Percentiles rank a stretch among this genome's conserved stretches.
These are phyloP conservation scores for Heliocidaris tuberculata DNA, from an alignment of 35 echinoderm and acorn worm species.

Conservation along the genomic window DNA sequence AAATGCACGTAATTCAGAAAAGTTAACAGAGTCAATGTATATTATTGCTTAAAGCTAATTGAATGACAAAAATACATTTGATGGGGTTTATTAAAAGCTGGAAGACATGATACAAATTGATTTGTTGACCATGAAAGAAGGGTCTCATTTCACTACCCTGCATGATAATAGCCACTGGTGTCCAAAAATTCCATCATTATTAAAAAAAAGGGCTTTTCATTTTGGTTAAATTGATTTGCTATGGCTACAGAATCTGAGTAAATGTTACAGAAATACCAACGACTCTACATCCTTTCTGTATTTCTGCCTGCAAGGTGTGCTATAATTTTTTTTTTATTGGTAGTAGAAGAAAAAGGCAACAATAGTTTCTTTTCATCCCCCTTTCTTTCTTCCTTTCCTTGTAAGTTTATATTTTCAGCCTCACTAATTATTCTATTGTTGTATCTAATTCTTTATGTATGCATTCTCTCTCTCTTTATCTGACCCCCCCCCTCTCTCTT, in stretches of 20 bases:
- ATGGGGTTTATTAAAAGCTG: too few relatives aligned
- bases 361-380: background rate
- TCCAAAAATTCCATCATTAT: background rate
- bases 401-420: too few relatives aligned
- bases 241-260: slow-evolving; percentile 21
- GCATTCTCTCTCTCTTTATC: too few relatives aligned
- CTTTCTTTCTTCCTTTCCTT: background rate
- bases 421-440: too few relatives aligned
- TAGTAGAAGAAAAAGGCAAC: background rate
- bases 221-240: background rate
- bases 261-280: slow-evolving; percentile 33
- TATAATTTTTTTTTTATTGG: background rate
- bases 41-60: background rate
- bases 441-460: too few relatives aligned
- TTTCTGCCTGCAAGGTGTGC: slow-evolving; percentile 11
- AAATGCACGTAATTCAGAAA: too few relatives aligned
- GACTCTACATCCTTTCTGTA: background rate
- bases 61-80: background rate
- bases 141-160: background rate
- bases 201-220: slow-evolving; percentile 15
- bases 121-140: background rate
- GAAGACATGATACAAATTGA: background rate
- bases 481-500: too few relatives aligned
- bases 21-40: background rate
- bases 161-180: background rate